Conservation (phyloP, 2,113 vertebrate genomes). For the Sinosuthora webbiana region DNA sequence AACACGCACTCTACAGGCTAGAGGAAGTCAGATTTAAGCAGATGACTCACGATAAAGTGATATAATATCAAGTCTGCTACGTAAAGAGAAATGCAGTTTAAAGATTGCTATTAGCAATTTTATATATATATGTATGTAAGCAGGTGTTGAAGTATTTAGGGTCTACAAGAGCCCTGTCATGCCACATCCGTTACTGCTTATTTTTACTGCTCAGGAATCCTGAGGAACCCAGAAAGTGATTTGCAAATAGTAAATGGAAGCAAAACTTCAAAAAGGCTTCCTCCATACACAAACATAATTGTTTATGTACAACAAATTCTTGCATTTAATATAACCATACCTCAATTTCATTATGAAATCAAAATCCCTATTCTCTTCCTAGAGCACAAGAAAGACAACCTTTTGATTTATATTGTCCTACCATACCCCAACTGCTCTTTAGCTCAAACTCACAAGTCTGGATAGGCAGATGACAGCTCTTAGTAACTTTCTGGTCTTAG, state of each 20-base stretch:
- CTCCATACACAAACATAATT: background rate
- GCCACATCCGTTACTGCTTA: background rate
- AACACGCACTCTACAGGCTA: background rate
- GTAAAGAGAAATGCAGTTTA: background rate
- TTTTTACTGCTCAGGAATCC: background rate
- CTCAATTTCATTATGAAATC: background rate
- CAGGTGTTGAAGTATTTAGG: background rate
- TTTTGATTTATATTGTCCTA: background rate
- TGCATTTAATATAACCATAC: background rate
- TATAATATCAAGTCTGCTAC: background rate
- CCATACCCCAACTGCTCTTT: background rate
- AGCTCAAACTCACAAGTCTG: background rate
- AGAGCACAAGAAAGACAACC: background rate
- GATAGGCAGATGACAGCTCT: background rate
- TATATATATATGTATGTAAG: background rate
- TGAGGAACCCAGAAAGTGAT: background rate
- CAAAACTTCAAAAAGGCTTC: background rate
- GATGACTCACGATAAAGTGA: background rate
- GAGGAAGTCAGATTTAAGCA: constrained; percentile 1
- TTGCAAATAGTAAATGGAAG: background rate
- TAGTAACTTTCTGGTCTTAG: background rate
- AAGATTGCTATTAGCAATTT: background rate
- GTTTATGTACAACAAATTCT: background rate
- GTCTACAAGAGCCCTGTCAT: background rate
- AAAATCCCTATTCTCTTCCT: background rate